Percentiles rank a stretch among this genome's conserved stretches.
phyloP scores from a whole-genome alignment of 1,140 invertebrate genomes.

The Trichonephila inaurata region DNA sequence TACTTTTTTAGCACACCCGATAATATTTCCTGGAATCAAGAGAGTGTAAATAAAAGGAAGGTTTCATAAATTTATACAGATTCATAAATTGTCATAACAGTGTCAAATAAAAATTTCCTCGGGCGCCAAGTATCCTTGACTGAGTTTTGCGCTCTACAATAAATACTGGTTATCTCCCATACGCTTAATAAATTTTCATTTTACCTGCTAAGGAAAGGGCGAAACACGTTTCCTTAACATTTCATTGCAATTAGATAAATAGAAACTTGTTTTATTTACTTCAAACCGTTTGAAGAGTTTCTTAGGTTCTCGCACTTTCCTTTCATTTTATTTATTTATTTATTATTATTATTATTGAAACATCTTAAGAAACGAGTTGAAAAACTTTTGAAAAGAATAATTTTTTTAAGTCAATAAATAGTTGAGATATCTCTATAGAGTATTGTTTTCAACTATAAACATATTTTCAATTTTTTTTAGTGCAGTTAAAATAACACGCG shows the following conservation, averaged over 20 bases:
- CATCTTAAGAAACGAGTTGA: background rate
- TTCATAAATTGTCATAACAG: constrained; percentile 52
- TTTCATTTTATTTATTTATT: background rate
- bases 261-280: background rate
- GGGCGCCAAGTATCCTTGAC: constrained; percentile 28
- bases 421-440: background rate
- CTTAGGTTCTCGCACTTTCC: background rate
- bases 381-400: background rate
- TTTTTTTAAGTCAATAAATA: background rate
- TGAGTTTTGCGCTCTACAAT: background rate
- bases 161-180: constrained; percentile 1
- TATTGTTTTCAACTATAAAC: background rate
- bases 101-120: background rate
- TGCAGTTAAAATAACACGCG: too few relatives aligned
- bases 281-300: background rate
- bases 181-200: background rate
- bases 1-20: too few relatives aligned
- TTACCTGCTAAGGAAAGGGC: constrained; percentile 11
- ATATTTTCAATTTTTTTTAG: background rate
- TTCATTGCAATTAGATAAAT: background rate
- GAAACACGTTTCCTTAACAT: background rate
- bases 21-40: background rate
- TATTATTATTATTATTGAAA: too few relatives aligned
- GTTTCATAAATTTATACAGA: background rate
- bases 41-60: background rate